These are phyloP conservation scores for Agonopterix heracliana DNA, from an alignment of 2,888 invertebrate species.

Conservation along the genomic window DNA sequence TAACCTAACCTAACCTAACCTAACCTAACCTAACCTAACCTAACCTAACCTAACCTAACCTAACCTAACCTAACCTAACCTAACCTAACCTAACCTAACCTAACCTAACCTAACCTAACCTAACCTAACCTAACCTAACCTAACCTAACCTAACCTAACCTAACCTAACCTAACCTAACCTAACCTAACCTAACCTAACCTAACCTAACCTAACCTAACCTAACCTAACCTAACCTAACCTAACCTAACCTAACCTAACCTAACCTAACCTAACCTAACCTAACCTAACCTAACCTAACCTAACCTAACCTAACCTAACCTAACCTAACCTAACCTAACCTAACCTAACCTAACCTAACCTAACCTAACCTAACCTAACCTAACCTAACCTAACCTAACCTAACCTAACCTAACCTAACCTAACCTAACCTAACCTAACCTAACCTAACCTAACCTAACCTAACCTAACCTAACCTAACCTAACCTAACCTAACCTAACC, in stretches of 20 bases:
- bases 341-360: conserved; percentile 16
- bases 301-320: conserved; percentile 17
- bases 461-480: conserved; percentile 8
- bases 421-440: conserved; percentile 2
- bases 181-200: conserved; percentile 19
- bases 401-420: background rate
- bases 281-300: conserved; percentile 15
- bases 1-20: conserved; percentile 14
- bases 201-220: conserved; percentile 15
- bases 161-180: conserved; percentile 18
- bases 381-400: conserved; percentile 10
- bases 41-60: conserved; percentile 17
- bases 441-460: conserved; percentile 8
- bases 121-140: conserved; percentile 15
- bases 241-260: conserved; percentile 11
- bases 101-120: conserved; percentile 14
- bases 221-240: conserved; percentile 13
- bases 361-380: conserved; percentile 4
- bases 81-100: conserved; percentile 11
- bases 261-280: conserved; percentile 14
- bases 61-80: conserved; percentile 14
- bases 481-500: conserved; percentile 5
- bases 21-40: conserved; percentile 19
- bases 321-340: conserved; percentile 21
- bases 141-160: conserved; percentile 18